A percentile compares a stretch with the other conserved stretches of the same genome.
phyloP scores from a whole-genome alignment of 2,113 vertebrate genomes.

The Ramphastos sulfuratus region DNA sequence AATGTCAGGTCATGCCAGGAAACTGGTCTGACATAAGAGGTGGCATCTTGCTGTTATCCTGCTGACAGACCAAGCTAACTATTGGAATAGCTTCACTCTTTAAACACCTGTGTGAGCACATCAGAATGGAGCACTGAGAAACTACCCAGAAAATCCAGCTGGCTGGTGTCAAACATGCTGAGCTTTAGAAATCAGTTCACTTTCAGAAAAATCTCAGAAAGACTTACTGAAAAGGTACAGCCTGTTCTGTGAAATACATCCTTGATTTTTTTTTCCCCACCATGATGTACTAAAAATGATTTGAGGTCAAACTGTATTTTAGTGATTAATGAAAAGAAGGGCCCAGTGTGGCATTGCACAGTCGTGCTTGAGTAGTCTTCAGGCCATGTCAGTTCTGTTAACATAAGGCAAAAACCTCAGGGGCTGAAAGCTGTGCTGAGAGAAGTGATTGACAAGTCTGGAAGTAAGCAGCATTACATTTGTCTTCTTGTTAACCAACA shows the following conservation, averaged over 20 bases:
- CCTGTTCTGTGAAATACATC: neutral
- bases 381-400: neutral
- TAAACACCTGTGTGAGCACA: neutral
- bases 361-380: neutral
- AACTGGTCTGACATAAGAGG: neutral
- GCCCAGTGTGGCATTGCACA: neutral
- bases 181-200: conserved; percentile 13
- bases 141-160: neutral
- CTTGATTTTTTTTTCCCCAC: neutral
- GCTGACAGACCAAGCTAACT: neutral
- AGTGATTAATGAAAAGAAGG: neutral
- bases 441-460: neutral
- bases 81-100: neutral
- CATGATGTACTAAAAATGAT: neutral
- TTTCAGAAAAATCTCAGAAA: neutral
- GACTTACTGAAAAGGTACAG: neutral
- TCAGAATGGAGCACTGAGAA: neutral
- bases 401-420: neutral
- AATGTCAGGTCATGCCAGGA: neutral
- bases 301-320: neutral
- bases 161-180: neutral
- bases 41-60: conserved; percentile 3
- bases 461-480: neutral
- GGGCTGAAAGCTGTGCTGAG: neutral
- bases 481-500: neutral